Conservation (phyloP, 64 coral and sea anemone genomes). For the Porites australiensis region DNA sequence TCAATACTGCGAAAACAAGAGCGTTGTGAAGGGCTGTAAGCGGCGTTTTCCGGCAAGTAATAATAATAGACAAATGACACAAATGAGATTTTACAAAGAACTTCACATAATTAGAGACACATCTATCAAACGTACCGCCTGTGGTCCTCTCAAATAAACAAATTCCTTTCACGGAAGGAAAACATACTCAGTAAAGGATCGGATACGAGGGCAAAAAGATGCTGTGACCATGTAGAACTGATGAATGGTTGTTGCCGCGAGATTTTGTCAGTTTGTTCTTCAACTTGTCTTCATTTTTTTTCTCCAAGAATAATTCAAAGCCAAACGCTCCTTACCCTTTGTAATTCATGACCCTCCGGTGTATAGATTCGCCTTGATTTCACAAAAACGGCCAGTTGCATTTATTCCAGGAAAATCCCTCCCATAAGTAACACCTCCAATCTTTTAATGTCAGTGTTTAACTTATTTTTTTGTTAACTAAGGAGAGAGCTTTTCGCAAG, state of each 20-base stretch:
- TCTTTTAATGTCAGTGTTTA: background rate
- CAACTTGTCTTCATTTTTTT: no score
- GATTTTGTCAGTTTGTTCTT: background rate
- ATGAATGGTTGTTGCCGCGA: background rate
- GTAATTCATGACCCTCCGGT: no score
- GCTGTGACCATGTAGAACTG: background rate
- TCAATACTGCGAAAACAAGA: slow-evolving; percentile 20
- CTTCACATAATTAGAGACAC: slow-evolving; percentile 56
- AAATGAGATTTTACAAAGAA: slow-evolving; percentile 58
- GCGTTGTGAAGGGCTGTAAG: slow-evolving; percentile 4
- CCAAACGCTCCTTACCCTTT: no score
- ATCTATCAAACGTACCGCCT: slow-evolving; percentile 48
- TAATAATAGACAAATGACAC: background rate
- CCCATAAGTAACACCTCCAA: background rate
- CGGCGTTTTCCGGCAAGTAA: slow-evolving; percentile 15
- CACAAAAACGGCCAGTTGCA: no score
- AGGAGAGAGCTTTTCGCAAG: background rate
- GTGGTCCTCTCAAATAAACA: slow-evolving; percentile 37
- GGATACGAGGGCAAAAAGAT: background rate
- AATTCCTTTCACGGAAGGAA: slow-evolving; percentile 34
- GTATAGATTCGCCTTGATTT: no score
- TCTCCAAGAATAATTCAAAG: no score
- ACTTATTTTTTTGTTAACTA: background rate
- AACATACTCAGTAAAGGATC: background rate
- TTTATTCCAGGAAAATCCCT: background rate